These are phyloP conservation scores for Campoplex capitator DNA, from an alignment of 2,888 invertebrate genomes.

Conservation along the genomic window DNA sequence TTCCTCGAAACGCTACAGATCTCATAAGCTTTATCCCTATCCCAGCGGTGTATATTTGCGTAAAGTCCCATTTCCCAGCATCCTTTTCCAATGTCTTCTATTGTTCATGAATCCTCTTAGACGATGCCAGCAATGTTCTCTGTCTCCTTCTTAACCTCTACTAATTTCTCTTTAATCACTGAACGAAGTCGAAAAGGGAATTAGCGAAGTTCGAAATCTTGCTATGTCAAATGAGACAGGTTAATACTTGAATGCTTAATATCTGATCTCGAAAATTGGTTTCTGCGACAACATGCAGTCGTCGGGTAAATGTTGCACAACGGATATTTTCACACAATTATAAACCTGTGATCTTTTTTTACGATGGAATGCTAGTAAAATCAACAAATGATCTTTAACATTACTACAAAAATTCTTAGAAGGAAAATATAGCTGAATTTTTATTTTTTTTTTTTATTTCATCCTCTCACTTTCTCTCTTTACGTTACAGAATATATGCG, in stretches of 20 bases:
- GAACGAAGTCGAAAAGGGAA: slow-evolving; percentile 5
- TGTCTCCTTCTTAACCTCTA: not conserved
- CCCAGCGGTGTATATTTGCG: slow-evolving; percentile 2
- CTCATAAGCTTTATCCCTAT: not conserved
- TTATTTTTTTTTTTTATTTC: not conserved
- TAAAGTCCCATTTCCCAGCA: slow-evolving; percentile 14
- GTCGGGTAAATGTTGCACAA: not conserved
- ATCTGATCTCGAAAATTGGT: not conserved
- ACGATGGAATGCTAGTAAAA: not conserved
- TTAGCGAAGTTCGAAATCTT: slow-evolving; percentile 8
- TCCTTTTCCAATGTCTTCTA: not conserved
- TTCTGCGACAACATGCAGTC: not conserved
- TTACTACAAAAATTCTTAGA: no score
- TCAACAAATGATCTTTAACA: no score
- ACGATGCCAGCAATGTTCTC: not conserved
- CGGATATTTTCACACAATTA: not conserved
- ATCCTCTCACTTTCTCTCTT: not conserved
- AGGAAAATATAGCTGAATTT: no score
- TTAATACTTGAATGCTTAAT: not conserved
- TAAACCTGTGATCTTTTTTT: not conserved
- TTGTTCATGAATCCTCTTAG: slow-evolving; percentile 6
- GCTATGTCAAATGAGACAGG: slow-evolving; percentile 2
- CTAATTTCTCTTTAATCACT: slow-evolving; percentile 4
- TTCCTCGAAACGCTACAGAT: not conserved
- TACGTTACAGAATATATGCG: not conserved